Evolutionary conservation across 2,113 vertebrate genomes (phyloP), one percentile per base, ranked within the genome.

Genomic region (Lonchura striata): DNA sequence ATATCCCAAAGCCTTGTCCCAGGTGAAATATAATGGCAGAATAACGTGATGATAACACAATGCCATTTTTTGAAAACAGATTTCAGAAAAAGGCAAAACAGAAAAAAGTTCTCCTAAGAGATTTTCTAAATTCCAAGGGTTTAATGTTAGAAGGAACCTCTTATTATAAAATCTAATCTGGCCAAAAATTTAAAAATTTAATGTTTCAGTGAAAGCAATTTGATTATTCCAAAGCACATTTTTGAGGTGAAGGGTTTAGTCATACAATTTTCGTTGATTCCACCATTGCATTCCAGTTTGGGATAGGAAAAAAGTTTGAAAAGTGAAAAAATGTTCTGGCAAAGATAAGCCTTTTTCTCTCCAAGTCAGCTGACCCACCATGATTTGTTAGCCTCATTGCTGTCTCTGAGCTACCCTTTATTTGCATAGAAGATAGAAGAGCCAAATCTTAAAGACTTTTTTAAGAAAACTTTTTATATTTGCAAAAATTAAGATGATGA

Each of bases 131-230:
- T 42, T 77, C 12, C 11, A 60, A 35, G 9, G 5, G 31, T 64
- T 78, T 78, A 3, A 35, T 69, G 30, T 69, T 37, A 82, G 13
- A 72, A 93, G 61, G 24, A 53, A 49, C 2, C 13, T 79, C 46
- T 66, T 39, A 28, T 54, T 71, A 20, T 57, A 65, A 91, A 87
- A 49, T n/a, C 1, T 7, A 79, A 76, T 27, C 5, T 72, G 57
- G 11, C 2, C 31, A 82, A 84, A 13, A 35, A 6, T 35, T 23
- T 7, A 39, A 64, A 39, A 23, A 1, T 1, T 2, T 3, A 13
- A 25, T 2, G 1, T 33, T 52, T 79, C 19, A 52, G 1, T 75
- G 50, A 83, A 88, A 78, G 16, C 9, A 81, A 66, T 75, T 82
- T 50, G 24, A 22, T 86, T 8, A 72, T 61, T 61, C 8, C 9